These are phyloP conservation scores for Serrognathus titanus DNA, from an alignment of 2,888 invertebrate species.

Conservation along the genomic window DNA sequence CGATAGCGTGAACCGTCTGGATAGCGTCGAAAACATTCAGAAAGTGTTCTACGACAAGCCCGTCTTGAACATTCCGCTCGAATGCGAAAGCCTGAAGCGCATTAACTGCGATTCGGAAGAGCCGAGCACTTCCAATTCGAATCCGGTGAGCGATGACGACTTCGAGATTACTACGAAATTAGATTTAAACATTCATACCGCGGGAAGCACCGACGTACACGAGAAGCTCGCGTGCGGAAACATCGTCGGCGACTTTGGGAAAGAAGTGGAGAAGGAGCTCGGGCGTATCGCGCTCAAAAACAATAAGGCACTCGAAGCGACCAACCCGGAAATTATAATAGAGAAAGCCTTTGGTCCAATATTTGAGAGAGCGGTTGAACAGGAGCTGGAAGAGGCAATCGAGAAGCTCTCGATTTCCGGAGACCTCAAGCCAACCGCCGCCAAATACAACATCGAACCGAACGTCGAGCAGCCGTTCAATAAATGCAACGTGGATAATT, in stretches of 20 bases:
- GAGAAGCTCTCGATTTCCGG: conserved; percentile 42
- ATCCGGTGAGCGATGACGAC: conserved; percentile 38
- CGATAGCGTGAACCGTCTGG: conserved; percentile 51
- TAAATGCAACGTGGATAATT: conserved; percentile 28
- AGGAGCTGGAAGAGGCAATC: conserved; percentile 42
- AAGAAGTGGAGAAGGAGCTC: conserved; percentile 59
- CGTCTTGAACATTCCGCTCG: conserved; percentile 53
- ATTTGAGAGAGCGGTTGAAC: conserved; percentile 34
- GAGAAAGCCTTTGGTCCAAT: conserved; percentile 10
- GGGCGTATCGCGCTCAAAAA: conserved; percentile 46
- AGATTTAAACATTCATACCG: conserved; percentile 10
- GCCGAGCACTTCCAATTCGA: conserved; percentile 34
- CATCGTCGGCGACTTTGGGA: conserved; percentile 58
- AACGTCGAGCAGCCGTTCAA: conserved; percentile 42
- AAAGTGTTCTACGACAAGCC: conserved; percentile 58
- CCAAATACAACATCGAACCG: conserved; percentile 43
- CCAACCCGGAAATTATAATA: conserved; percentile 10
- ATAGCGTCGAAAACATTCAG: conserved; percentile 51
- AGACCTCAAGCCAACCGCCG: conserved; percentile 39
- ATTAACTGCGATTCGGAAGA: conserved; percentile 31
- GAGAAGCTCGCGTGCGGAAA: conserved; percentile 34
- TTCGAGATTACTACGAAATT: conserved; percentile 28
- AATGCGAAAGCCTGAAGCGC: conserved; percentile 33
- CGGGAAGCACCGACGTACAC: conserved; percentile 16
- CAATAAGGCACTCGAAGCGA: background rate